Conservation (phyloP, 2,888 invertebrate genomes). For the Rugalucina vietnamica region DNA sequence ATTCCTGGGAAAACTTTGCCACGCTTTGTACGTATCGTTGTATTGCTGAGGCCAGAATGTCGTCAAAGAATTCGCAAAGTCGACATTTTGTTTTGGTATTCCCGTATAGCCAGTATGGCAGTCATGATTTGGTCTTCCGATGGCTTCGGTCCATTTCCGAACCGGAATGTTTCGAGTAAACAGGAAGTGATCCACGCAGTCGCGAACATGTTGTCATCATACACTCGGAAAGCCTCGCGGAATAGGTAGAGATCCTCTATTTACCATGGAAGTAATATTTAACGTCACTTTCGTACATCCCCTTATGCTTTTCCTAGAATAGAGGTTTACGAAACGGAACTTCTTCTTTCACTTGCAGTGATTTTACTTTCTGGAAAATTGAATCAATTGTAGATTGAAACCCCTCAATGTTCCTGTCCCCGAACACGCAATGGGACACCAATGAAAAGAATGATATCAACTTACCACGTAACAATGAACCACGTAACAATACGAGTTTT, state of each 20-base stretch:
- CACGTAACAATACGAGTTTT: too few relatives aligned
- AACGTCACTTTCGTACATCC: constrained; percentile 75
- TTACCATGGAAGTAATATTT: constrained; percentile 74
- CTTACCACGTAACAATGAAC: too few relatives aligned
- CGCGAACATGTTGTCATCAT: constrained; percentile 80
- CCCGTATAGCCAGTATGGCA: constrained; percentile 59
- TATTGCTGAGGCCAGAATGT: constrained; percentile 77
- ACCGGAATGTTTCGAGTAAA: constrained; percentile 71
- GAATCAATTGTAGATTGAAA: constrained; percentile 56
- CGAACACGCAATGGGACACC: too few relatives aligned
- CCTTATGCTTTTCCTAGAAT: constrained; percentile 70
- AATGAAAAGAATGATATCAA: too few relatives aligned
- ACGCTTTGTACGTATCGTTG: constrained; percentile 64
- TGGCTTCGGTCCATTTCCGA: constrained; percentile 55
- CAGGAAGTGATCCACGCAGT: constrained; percentile 76
- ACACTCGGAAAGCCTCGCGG: constrained; percentile 69
- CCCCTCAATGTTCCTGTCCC: too few relatives aligned
- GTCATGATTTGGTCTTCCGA: constrained; percentile 52
- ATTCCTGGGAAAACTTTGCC: constrained; percentile 71
- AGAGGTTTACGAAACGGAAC: constrained; percentile 60
- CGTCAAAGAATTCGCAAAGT: constrained; percentile 72
- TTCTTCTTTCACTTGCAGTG: constrained; percentile 62
- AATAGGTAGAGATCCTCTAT: constrained; percentile 63
- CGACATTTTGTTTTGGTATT: constrained; percentile 70
- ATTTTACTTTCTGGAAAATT: constrained; percentile 56